Evolutionary conservation across 1,140 invertebrate species (phyloP).

Genomic region (Cyphomyrmex costatus): DNA sequence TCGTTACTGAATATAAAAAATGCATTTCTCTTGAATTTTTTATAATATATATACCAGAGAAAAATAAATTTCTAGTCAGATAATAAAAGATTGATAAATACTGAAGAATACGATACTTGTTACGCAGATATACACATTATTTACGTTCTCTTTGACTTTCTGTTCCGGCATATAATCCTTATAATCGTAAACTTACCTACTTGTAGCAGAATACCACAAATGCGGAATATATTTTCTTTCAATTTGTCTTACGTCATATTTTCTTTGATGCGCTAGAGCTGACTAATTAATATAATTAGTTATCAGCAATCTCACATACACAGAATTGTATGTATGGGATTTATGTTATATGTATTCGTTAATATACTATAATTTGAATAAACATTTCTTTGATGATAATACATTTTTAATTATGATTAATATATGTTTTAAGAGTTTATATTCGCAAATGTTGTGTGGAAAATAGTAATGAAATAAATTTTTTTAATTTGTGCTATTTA

Average conservation of each 20-base stretch:
- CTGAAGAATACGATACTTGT: no score
- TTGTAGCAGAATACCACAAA: no score
- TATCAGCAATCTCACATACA: background rate
- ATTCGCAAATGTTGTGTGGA: background rate
- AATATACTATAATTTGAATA: background rate
- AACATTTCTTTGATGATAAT: background rate
- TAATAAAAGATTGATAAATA: background rate
- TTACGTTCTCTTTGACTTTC: no score
- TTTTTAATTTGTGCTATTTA: background rate
- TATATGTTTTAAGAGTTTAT: background rate
- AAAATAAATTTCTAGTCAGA: conserved; percentile 14
- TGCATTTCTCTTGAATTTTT: background rate
- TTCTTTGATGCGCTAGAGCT: background rate
- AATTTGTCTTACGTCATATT: background rate
- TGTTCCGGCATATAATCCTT: no score
- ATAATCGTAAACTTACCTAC: no score
- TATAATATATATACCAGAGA: background rate
- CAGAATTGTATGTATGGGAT: background rate
- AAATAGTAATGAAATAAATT: background rate
- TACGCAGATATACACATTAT: no score
- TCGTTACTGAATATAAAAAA: background rate
- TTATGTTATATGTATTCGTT: background rate
- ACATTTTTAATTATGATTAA: background rate
- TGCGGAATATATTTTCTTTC: background rate
- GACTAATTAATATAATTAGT: conserved; percentile 25